Evolutionary conservation across 2,888 invertebrate genomes (phyloP).

Genomic region (Parnassius mnemosyne): DNA sequence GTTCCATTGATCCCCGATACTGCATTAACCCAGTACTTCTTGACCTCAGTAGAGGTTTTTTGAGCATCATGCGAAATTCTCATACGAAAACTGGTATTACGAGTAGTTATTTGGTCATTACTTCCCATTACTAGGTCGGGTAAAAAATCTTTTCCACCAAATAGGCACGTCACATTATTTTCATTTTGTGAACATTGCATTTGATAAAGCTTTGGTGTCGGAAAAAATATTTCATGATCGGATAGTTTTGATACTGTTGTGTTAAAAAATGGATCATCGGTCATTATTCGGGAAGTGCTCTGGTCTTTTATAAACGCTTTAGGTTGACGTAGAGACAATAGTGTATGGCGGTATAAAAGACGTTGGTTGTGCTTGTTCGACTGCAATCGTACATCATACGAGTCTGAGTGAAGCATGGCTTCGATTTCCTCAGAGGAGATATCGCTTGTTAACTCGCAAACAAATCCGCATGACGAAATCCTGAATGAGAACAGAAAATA

Average conservation of each 20-base stretch:
- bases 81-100: conserved; percentile 48
- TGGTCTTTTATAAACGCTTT: conserved; percentile 68
- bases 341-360: conserved; percentile 66
- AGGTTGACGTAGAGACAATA: conserved; percentile 50
- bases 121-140: conserved; percentile 11
- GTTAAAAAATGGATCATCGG: conserved; percentile 79
- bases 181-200: conserved; percentile 56
- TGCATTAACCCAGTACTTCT: conserved; percentile 59
- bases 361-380: conserved; percentile 56
- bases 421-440: conserved; percentile 65
- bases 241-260: conserved; percentile 80
- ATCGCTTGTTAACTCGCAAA: conserved; percentile 73
- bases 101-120: background rate
- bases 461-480: conserved; percentile 80
- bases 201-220: conserved; percentile 78
- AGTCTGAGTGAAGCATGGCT: conserved; percentile 69
- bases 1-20: conserved; percentile 47
- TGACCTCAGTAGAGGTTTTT: conserved; percentile 46
- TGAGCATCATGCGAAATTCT: conserved; percentile 58
- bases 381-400: conserved; percentile 78
- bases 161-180: conserved; percentile 60
- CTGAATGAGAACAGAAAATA: conserved; percentile 41
- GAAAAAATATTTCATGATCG: conserved; percentile 80
- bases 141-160: conserved; percentile 37
- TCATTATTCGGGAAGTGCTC: conserved; percentile 76